Conservation (phyloP, 92 coral and sea anemone genomes). For the Palythoa caribaeorum region DNA sequence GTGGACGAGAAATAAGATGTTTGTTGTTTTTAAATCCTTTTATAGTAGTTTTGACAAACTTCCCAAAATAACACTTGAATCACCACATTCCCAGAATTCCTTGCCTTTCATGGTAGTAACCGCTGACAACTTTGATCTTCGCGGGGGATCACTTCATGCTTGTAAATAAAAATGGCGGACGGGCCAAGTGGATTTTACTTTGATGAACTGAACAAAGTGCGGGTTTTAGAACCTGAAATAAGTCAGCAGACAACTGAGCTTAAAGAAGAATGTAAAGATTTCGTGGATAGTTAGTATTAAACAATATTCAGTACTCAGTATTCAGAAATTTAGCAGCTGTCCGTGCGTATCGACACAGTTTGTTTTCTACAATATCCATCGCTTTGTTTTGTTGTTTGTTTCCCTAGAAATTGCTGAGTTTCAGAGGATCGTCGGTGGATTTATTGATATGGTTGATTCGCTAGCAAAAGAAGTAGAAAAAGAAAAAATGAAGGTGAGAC, state of each 20-base stretch:
- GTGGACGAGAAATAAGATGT: neutral
- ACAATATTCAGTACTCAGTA: neutral
- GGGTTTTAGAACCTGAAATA: constrained; percentile 98
- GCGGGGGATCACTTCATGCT: neutral
- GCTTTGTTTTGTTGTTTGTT: neutral
- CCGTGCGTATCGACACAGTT: neutral
- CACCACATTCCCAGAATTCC: constrained; percentile 44
- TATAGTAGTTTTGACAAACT: constrained; percentile 25
- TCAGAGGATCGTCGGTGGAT: constrained; percentile 97
- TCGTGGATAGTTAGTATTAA: constrained; percentile 89
- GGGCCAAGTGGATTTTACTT: constrained; percentile 93
- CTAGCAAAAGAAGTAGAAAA: constrained; percentile 98
- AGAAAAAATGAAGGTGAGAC: constrained; percentile 96
- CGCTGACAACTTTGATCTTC: constrained; percentile 25
- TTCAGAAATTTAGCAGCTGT: neutral
- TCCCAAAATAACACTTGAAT: constrained; percentile 31
- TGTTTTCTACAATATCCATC: neutral
- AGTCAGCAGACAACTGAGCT: constrained; percentile 93
- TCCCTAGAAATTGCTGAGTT: constrained; percentile 92
- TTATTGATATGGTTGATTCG: constrained; percentile 96
- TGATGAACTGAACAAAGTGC: constrained; percentile 96
- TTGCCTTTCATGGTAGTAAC: constrained; percentile 43
- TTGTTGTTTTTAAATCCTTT: neutral
- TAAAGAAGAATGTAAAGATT: constrained; percentile 98
- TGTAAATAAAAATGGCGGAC: constrained; percentile 92